Base-by-base conservation (phyloP, 2,888 invertebrate genomes). In the Brenthis ino region DNA sequence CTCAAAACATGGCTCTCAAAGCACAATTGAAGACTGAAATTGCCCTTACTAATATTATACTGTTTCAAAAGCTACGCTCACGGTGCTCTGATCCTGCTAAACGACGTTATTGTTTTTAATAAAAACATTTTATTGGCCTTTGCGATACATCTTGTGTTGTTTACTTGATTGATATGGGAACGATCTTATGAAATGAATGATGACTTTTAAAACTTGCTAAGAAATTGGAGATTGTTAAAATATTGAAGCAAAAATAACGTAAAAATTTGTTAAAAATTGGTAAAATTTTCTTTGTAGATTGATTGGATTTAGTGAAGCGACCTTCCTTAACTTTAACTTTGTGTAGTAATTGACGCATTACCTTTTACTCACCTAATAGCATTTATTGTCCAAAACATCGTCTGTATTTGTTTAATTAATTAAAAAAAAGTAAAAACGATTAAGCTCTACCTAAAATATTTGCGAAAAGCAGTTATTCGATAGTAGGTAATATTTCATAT, bases 131-230 rank as follows among this genome's bases (percentile, higher is more conserved):
- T 82, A 80, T 81, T 80, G 75, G 75, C 75, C 79, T 80, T 84
- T 82, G 76, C 81, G 81, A 80, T 81, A 80, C 78, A 75, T 75
- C 80, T 79, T 80, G 82, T 80, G 63, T 80, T 81, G 80, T 83
- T 79, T 76, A 77, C 81, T 84, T 91, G 90, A 91, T 89, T 88
- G 90, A 91, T 90, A 86, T 90, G 91, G 84, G 91, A 91, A 86
- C 74, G 74, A 68, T 71, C 66, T 64, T 70, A 51, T 65, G 68
- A 64, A 60, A 74, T 75, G 72, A 72, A 76, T 72, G 72, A 73
- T 70, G 70, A 77, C 72, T 74, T 72, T 68, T 67, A 70, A 68
- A 63, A 20, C 28, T 57, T 14, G 56, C 53, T 11, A n/a, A 60
- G 54, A 28, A 50, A 56, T 55, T n/a, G 43, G 50, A 55, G 33